Evolutionary conservation across 2,888 invertebrate species (phyloP).

Genomic region (Tetramorium bicarinatum): DNA sequence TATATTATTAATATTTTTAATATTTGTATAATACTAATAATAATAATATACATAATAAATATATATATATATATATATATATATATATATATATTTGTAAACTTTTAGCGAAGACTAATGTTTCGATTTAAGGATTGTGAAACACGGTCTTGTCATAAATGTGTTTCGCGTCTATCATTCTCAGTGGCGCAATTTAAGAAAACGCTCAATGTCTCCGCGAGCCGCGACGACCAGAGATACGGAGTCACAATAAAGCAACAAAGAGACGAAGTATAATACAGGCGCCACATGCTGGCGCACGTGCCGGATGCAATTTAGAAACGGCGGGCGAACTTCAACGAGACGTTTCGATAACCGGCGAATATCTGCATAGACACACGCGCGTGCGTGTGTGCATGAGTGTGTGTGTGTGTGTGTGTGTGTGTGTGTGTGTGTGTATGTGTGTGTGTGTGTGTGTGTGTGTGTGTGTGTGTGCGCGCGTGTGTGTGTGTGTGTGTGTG

Average conservation of each 20-base stretch:
- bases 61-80: no score
- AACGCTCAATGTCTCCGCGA: slow-evolving; percentile 12
- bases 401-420: neutral
- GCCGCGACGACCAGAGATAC: neutral
- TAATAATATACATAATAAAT: no score
- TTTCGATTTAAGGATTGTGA: neutral
- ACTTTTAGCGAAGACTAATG: neutral
- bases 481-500: neutral
- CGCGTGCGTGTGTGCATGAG: slow-evolving; percentile 44
- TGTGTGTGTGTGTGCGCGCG: slow-evolving; percentile 26
- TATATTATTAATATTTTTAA: neutral
- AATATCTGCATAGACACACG: slow-evolving; percentile 32
- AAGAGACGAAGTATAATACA: slow-evolving; percentile 58
- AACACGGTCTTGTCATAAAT: neutral
- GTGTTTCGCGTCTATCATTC: neutral
- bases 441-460: slow-evolving; percentile 18
- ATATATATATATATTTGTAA: neutral
- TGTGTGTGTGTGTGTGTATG: neutral
- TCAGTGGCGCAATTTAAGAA: slow-evolving; percentile 16
- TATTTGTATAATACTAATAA: no score
- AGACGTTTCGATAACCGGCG: slow-evolving; percentile 41
- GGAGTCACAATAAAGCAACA: slow-evolving; percentile 31
- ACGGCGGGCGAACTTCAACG: slow-evolving; percentile 58
- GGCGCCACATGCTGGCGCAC: slow-evolving; percentile 56
- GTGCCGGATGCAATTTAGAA: slow-evolving; percentile 66